Base-by-base conservation (phyloP, 92 coral and sea anemone genomes). In the Umimayanthus kanabou region DNA sequence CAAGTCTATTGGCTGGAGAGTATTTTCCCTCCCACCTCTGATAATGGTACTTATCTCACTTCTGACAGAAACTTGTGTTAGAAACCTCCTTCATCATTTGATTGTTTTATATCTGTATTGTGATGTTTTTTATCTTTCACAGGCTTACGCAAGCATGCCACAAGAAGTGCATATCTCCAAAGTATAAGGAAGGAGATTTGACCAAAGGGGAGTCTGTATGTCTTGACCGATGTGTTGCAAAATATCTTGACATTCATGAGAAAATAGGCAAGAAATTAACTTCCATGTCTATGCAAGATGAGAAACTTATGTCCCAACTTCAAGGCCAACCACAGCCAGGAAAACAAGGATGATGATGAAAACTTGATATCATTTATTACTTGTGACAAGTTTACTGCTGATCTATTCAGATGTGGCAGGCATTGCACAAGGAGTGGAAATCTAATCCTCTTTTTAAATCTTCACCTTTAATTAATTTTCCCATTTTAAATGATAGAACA, bases 191-290 rank as follows among this genome's bases (percentile, higher is more conserved):
- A 82, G 99, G 99, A 26, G 99, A 97, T 76, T 90, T 97, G 28
- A 97, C 99, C 0, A 97, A 97, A 82, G 99, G 99, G 76, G 99
- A 97, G 71, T 97, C 99, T 4, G 99, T 97, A 50, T 97, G 99
- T 80, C 88, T 97, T 84, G 99, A 97, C 79, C 93, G 99, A 45
- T 97, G 99, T 92, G 99, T 97, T 81, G 99, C 99, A 8, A 97
- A 97, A 71, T 97, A 97, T 91, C 76, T 97, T 85, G 99, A 97
- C 66, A 97, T 97, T 85, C 99, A 97, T 80, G 99, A 97, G 75
- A 91, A 96, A 87, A 97, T 97, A 82, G 99, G 99, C 42, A 97
- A 97, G 89, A 97, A 95, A 89, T 80, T 97, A 42, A 97, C 99
- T 71, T 88, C 99, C 6, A 93, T 97, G 98, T 97, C 99, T 15